Percentiles rank a stretch among this genome's conserved stretches.
Evolutionary conservation across 2,797 vertebrate genomes (phyloP).

Genomic region (Rallus crepitans): DNA sequence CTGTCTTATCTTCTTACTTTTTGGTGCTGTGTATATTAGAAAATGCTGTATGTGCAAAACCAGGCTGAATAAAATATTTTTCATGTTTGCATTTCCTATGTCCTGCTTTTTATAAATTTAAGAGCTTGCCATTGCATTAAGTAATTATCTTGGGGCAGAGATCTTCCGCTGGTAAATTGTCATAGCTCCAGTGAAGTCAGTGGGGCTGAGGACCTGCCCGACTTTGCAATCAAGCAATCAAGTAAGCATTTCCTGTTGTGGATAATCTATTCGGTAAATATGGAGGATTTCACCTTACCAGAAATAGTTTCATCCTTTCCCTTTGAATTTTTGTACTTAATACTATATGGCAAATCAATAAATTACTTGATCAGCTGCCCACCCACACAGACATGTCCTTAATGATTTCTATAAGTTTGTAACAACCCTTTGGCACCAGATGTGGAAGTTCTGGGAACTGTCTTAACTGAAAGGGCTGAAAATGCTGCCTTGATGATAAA

Average conservation of each 20-base stretch:
- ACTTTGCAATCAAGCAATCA: conserved; percentile 38
- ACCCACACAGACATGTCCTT: background rate
- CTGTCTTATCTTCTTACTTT: background rate
- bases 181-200: background rate
- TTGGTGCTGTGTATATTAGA: background rate
- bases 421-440: conserved; percentile 32
- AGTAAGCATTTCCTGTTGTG: conserved; percentile 43
- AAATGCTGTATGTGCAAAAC: background rate
- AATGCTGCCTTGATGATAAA: background rate
- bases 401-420: conserved; percentile 13
- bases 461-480: background rate
- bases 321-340: conserved; percentile 29
- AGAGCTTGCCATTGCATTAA: conserved; percentile 23
- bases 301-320: conserved; percentile 33
- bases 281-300: conserved; percentile 12
- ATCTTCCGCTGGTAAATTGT: conserved; percentile 30
- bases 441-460: conserved; percentile 46
- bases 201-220: background rate
- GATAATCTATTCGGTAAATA: background rate
- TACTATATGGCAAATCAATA: conserved; percentile 46
- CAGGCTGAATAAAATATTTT: background rate
- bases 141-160: background rate
- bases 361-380: conserved; percentile 34
- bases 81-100: background rate
- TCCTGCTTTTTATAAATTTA: background rate